Conservation (phyloP, 2,113 vertebrate species). For the Carassius auratus region DNA sequence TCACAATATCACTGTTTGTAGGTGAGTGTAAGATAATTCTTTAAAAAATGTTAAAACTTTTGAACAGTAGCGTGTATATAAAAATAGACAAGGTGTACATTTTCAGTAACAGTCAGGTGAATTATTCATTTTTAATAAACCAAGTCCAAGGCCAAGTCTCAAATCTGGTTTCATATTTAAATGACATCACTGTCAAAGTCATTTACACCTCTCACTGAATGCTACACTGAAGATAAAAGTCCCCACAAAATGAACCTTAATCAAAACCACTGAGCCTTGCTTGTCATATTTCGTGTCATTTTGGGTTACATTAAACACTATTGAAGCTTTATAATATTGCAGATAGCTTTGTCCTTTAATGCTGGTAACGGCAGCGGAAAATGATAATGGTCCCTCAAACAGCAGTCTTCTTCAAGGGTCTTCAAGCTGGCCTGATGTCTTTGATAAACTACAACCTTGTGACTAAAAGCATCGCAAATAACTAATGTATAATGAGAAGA, state of each 20-base stretch:
- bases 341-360: conserved; percentile 47
- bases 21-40: neutral
- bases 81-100: neutral
- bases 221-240: conserved; percentile 9
- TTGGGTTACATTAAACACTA: conserved; percentile 34
- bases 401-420: conserved; percentile 51
- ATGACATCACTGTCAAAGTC: neutral
- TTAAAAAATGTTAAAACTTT: neutral
- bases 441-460: conserved; percentile 59
- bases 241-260: neutral
- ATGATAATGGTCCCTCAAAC: conserved; percentile 65
- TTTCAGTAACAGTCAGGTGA: neutral
- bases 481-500: conserved; percentile 64
- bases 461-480: conserved; percentile 54
- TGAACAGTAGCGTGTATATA: neutral
- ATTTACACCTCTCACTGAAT: conserved; percentile 1
- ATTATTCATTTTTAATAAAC: neutral
- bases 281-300: conserved; percentile 46
- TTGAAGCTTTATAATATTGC: conserved; percentile 54
- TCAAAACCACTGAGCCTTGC: conserved; percentile 35
- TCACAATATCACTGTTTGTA: neutral
- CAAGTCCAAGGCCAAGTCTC: neutral
- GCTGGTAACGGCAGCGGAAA: conserved; percentile 56
- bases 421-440: conserved; percentile 59
- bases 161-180: neutral